Evolutionary conservation across 2,888 invertebrate genomes (phyloP).

Genomic region (Polydrusus tereticollis): DNA sequence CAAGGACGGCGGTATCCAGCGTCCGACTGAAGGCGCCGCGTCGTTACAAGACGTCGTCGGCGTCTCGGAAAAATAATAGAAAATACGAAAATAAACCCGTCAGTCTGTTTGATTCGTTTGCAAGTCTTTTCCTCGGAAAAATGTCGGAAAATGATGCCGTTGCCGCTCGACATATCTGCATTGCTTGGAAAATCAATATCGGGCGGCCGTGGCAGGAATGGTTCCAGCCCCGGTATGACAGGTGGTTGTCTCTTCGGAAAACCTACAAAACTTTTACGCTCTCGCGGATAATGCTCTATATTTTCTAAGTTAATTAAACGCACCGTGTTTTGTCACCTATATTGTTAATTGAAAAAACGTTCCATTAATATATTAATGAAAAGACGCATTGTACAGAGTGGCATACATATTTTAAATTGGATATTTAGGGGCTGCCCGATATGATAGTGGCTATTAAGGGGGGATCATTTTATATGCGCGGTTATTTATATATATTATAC

Average conservation of each 20-base stretch:
- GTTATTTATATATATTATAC: no score
- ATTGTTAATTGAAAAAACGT: neutral
- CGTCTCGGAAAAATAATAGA: conserved; percentile 28
- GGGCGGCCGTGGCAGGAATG: conserved; percentile 36
- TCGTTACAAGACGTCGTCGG: conserved; percentile 32
- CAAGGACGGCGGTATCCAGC: conserved; percentile 4
- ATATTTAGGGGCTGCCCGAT: neutral
- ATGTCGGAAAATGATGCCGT: conserved; percentile 39
- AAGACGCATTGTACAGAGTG: conserved; percentile 12
- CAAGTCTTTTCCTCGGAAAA: conserved; percentile 29
- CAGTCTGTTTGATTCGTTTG: conserved; percentile 23
- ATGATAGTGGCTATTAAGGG: no score
- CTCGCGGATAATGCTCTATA: neutral
- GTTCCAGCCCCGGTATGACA: conserved; percentile 42
- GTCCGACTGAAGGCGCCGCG: conserved; percentile 39
- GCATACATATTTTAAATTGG: neutral
- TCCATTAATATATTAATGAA: neutral
- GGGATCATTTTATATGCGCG: no score
- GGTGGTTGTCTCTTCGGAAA: conserved; percentile 45
- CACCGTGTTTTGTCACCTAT: neutral
- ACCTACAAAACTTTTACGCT: neutral
- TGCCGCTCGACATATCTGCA: conserved; percentile 66
- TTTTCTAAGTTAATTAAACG: neutral
- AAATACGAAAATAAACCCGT: conserved; percentile 38
- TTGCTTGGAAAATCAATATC: conserved; percentile 68